Evolutionary conservation across 2,113 vertebrate genomes (phyloP), one percentile per base, ranked within the genome.

Genomic region (Hemicordylus capensis): DNA sequence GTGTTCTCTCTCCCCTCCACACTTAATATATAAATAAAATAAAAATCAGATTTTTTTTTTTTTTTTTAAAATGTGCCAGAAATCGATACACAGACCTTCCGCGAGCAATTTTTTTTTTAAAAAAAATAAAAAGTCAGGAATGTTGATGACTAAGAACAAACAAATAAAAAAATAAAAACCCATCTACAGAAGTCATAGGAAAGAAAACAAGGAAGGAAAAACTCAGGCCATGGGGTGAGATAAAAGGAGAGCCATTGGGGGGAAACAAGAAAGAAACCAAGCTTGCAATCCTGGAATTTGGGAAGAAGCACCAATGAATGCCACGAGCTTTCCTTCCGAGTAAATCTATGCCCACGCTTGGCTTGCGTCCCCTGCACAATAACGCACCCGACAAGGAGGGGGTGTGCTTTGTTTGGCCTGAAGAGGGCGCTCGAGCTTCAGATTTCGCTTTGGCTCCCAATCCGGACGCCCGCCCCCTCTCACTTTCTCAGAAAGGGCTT

Each of bases 371-470:
- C 17, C 69, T 22, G 22, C 7, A 10, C 20, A 48, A n/a, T 12
- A 46, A 20, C 48, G 24, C 22, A 56, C 9, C 34, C 2, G 22
- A 19, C 42, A 8, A 28, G 94, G 46, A 28, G 94, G 46, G 37
- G 17, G 51, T 54, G 51, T 54, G 51, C 12, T 17, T 54, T 42
- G 48, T 86, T 66, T 34, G 31, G 85, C 95, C 98, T 98, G 98
- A 97, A 98, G 98, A 97, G 98, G 98, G 98, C 97, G 98, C 98
- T 97, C 97, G 92, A 96, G 96, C 93, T 96, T 97, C 95, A 98
- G 96, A 91, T 95, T 98, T 98, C 92, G 81, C 88, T 66, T 39
- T 7, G 58, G 28, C 69, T 63, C 34, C 3, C 6, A 22, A 44
- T 2, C 5, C 2, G 4, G n/a, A 0, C 64, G 26, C 34, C 22